A percentile compares a stretch with the other conserved stretches of the same genome.
Conservation (phyloP, 92 coral and sea anemone species). For the Scolanthus callimorphus region DNA sequence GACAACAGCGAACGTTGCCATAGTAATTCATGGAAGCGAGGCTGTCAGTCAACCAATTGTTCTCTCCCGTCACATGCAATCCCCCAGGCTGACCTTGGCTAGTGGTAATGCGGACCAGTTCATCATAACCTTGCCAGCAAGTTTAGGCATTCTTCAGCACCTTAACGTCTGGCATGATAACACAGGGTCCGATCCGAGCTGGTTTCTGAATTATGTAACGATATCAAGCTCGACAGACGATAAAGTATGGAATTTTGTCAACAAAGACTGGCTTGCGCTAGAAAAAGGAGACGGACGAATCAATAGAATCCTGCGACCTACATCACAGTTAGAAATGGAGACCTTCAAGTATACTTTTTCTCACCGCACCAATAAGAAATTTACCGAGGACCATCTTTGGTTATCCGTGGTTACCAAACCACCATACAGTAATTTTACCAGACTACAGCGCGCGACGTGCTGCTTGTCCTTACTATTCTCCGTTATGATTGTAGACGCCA, state of each 20-base stretch:
- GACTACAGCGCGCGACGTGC: conserved; percentile 80
- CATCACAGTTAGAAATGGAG: conserved; percentile 34
- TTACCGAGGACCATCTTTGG: conserved; percentile 84
- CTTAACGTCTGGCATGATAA: conserved; percentile 70
- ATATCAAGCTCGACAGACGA: conserved; percentile 36
- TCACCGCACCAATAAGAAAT: conserved; percentile 45
- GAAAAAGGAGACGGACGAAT: conserved; percentile 74
- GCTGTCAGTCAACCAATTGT: conserved; percentile 63
- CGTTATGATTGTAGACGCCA: conserved; percentile 75
- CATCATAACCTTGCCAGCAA: conserved; percentile 43
- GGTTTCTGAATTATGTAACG: conserved; percentile 54
- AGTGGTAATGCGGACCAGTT: conserved; percentile 70
- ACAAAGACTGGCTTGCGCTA: conserved; percentile 72
- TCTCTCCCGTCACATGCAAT: conserved; percentile 49
- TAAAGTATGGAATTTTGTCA: conserved; percentile 39
- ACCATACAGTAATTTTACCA: conserved; percentile 61
- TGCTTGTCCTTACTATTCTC: conserved; percentile 63
- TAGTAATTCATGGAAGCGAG: conserved; percentile 80
- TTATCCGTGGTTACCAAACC: conserved; percentile 77
- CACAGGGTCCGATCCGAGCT: conserved; percentile 61
- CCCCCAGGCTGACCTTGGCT: conserved; percentile 44
- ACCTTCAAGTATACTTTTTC: conserved; percentile 51
- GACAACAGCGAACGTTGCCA: conserved; percentile 71
- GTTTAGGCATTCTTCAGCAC: conserved; percentile 53
- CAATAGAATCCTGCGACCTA: conserved; percentile 51